Evolutionary conservation across 1,140 invertebrate genomes (phyloP).

Genomic region (Drosophila sturtevanti): DNA sequence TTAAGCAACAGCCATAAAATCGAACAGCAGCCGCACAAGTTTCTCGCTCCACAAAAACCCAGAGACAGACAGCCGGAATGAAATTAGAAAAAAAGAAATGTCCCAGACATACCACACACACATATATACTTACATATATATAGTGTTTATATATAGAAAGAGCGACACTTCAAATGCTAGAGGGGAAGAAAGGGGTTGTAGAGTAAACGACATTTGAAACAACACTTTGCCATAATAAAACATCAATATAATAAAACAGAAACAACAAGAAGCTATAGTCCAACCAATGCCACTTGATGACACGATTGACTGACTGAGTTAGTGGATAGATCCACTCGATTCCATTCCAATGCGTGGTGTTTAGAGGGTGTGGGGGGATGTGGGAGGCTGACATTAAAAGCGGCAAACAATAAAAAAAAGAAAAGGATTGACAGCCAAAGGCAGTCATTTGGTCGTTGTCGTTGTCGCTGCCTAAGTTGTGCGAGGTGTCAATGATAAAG

Average conservation of each 20-base stretch:
- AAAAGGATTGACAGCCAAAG: slow-evolving; percentile 60
- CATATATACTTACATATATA: neutral
- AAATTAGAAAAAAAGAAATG: slow-evolving; percentile 20
- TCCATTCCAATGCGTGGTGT: slow-evolving; percentile 6
- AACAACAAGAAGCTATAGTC: slow-evolving; percentile 24
- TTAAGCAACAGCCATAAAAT: slow-evolving; percentile 9
- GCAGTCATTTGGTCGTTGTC: slow-evolving; percentile 9
- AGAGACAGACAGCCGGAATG: slow-evolving; percentile 3
- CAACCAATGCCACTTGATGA: slow-evolving; percentile 47
- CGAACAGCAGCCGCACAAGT: slow-evolving; percentile 11
- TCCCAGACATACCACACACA: slow-evolving; percentile 1
- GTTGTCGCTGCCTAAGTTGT: slow-evolving; percentile 40
- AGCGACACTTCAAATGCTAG: slow-evolving; percentile 37
- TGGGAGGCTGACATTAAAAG: slow-evolving; percentile 35
- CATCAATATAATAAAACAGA: slow-evolving; percentile 59
- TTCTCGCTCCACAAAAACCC: neutral
- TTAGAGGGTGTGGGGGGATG: neutral
- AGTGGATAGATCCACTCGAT: slow-evolving; percentile 52
- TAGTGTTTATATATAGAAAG: neutral
- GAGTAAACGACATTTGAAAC: slow-evolving; percentile 61
- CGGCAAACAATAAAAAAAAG: slow-evolving; percentile 58
- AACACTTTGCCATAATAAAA: slow-evolving; percentile 72
- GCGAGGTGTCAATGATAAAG: slow-evolving; percentile 40
- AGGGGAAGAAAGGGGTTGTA: neutral
- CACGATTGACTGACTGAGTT: slow-evolving; percentile 57